phyloP scores from a whole-genome alignment of 2,797 vertebrate genomes.

The Euphonia xanthogaster region DNA sequence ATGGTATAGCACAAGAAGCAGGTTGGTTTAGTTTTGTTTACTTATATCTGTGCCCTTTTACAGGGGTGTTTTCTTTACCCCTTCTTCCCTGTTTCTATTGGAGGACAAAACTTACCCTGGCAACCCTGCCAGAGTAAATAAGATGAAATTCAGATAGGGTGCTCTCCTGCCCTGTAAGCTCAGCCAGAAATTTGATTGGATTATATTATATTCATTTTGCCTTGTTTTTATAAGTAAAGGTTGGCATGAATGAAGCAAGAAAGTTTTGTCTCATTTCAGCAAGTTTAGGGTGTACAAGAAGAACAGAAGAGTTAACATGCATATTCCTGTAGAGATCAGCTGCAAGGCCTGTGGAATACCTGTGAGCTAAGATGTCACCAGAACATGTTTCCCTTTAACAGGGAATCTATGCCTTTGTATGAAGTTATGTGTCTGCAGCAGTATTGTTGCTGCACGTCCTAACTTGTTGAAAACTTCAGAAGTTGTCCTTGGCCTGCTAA shows the following conservation, averaged over 20 bases:
- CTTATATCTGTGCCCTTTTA: neutral
- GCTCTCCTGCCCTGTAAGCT: neutral
- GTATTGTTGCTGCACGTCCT: neutral
- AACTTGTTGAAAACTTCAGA: constrained; percentile 8
- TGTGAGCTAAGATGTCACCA: neutral
- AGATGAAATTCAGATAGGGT: constrained; percentile 25
- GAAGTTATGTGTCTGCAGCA: neutral
- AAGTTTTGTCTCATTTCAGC: neutral
- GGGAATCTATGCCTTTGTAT: neutral
- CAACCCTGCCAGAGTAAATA: neutral
- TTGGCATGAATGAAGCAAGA: neutral
- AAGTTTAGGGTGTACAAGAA: neutral
- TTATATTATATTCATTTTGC: neutral
- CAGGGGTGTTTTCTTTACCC: neutral
- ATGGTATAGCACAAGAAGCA: neutral
- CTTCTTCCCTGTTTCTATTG: neutral
- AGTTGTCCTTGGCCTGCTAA: constrained; percentile 6
- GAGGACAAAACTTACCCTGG: neutral
- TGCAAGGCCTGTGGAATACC: constrained; percentile 7
- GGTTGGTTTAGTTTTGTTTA: constrained; percentile 57
- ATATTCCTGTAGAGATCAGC: neutral
- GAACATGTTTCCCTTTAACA: neutral
- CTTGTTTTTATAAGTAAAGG: neutral
- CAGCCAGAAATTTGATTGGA: neutral
- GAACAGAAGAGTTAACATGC: neutral